phyloP scores from a whole-genome alignment of 2,888 invertebrate species.

The Eucera pruinosa region DNA sequence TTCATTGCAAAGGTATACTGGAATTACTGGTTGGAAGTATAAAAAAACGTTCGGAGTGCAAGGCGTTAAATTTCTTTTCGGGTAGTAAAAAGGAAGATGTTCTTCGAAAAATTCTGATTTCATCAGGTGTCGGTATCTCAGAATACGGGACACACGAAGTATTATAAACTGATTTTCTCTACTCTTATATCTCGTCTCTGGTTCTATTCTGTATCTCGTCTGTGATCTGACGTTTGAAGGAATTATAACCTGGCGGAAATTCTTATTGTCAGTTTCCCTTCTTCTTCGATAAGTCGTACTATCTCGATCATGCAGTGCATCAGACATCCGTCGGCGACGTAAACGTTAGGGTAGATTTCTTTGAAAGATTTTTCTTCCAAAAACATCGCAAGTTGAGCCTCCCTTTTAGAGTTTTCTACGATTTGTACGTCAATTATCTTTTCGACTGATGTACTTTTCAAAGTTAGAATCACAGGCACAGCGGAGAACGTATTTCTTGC shows the following conservation, averaged over 20 bases:
- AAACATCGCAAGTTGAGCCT: constrained; percentile 61
- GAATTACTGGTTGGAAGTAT: no score
- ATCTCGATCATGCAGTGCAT: constrained; percentile 77
- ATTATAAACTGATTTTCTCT: no score
- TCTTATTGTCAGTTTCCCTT: constrained; percentile 57
- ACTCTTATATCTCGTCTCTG: no score
- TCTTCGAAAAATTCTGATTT: no score
- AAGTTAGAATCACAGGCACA: constrained; percentile 56
- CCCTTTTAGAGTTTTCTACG: constrained; percentile 42
- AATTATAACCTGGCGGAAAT: constrained; percentile 75
- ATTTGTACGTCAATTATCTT: constrained; percentile 65
- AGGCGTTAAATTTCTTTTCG: no score
- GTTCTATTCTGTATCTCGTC: no score
- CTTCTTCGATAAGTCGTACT: constrained; percentile 51
- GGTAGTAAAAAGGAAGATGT: no score
- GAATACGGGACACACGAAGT: no score
- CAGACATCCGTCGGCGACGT: constrained; percentile 68
- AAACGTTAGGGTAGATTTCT: constrained; percentile 67
- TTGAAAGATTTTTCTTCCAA: constrained; percentile 70
- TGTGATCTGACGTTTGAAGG: no score
- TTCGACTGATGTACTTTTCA: constrained; percentile 75
- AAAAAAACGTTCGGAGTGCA: no score
- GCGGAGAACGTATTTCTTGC: background rate
- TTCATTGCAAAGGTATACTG: no score
- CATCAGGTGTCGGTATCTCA: no score